These are phyloP conservation scores for Cerastis rubricosa DNA, from an alignment of 2,888 invertebrate genomes.

Conservation along the genomic window DNA sequence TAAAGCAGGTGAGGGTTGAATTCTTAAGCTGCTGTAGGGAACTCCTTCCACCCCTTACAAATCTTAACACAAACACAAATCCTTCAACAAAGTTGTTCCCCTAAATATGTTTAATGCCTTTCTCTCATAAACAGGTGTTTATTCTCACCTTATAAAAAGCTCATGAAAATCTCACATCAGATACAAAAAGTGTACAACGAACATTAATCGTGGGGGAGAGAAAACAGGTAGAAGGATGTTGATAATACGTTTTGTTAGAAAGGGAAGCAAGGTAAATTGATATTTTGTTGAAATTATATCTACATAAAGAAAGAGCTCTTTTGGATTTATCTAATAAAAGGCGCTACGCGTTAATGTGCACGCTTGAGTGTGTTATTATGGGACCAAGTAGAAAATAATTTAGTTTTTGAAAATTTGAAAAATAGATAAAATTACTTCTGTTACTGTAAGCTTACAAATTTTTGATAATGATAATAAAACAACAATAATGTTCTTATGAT, in stretches of 20 bases:
- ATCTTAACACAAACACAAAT: background rate
- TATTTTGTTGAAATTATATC: conserved; percentile 28
- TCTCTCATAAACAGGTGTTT: conserved; percentile 11
- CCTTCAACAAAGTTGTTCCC: background rate
- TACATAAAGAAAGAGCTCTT: background rate
- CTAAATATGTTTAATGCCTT: background rate
- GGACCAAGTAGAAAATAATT: background rate
- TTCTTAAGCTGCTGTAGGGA: too few species aligned
- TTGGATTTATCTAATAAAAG: background rate
- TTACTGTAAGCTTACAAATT: background rate
- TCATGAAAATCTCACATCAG: conserved; percentile 34
- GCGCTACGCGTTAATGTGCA: background rate
- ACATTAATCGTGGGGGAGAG: conserved; percentile 32
- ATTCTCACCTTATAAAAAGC: conserved; percentile 31
- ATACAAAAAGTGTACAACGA: conserved; percentile 35
- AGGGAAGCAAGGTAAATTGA: conserved; percentile 26
- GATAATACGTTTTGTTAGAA: conserved; percentile 32
- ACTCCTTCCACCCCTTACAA: background rate
- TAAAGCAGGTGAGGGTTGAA: too few species aligned
- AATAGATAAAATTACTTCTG: background rate
- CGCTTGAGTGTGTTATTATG: background rate
- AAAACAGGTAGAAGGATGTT: conserved; percentile 5
- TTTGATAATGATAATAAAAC: too few species aligned
- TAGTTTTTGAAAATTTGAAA: background rate
- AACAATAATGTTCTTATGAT: too few species aligned